phyloP scores from a whole-genome alignment of 2,888 invertebrate species.

The Drosophila fungiperda region DNA sequence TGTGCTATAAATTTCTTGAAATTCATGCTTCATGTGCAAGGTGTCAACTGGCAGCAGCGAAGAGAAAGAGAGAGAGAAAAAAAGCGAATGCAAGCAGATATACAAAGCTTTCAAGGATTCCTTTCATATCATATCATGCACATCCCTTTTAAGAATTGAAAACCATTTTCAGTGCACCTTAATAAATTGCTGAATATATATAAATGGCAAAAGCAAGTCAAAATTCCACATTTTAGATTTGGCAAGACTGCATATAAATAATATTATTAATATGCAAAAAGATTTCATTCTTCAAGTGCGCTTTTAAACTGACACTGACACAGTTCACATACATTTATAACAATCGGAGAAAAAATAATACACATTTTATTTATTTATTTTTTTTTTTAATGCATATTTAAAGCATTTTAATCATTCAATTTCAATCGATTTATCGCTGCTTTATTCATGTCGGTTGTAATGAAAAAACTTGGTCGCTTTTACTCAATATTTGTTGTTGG shows the following conservation, averaged over 20 bases:
- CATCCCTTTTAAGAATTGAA: not conserved
- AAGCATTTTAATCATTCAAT: not conserved
- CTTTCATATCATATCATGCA: not conserved
- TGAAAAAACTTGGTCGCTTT: constrained; percentile 2
- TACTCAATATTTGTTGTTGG: constrained; percentile 5
- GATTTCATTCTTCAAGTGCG: not conserved
- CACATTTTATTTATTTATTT: not conserved
- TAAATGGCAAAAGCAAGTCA: not conserved
- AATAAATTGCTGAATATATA: not conserved
- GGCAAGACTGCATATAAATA: not conserved
- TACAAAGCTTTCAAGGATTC: not conserved
- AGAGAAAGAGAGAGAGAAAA: not conserved
- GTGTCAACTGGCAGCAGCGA: not conserved
- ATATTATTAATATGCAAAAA: not conserved
- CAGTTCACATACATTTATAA: not conserved
- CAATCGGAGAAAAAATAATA: not conserved
- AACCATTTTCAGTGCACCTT: not conserved
- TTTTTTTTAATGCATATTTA: not conserved
- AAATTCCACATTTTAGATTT: not conserved
- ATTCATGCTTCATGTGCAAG: constrained; percentile 37
- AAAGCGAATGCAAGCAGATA: not conserved
- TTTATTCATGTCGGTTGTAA: not conserved
- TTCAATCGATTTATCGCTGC: not conserved
- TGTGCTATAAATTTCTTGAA: constrained; percentile 59
- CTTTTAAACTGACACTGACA: not conserved